These are phyloP conservation scores for Sphyrna mokarran DNA, from an alignment of 2,113 vertebrate genomes.

Conservation along the genomic window DNA sequence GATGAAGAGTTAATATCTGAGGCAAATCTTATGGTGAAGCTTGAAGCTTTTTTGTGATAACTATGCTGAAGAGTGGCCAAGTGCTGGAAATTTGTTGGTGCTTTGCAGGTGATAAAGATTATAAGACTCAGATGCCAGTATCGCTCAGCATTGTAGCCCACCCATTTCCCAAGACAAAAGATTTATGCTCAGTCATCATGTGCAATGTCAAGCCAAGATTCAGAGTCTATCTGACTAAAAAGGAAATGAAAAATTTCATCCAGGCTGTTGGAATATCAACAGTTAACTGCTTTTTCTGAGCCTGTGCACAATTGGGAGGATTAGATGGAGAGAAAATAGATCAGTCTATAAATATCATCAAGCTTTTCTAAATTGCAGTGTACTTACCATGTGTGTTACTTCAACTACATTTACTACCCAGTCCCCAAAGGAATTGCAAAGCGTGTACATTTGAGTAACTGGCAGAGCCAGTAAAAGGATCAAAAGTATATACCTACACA, in stretches of 20 bases:
- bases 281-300: background rate
- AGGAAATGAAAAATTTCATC: background rate
- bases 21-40: background rate
- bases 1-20: background rate
- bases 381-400: background rate
- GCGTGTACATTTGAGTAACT: too few species aligned
- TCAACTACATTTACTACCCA: background rate
- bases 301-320: background rate
- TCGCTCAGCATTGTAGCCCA: background rate
- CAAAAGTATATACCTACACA: background rate
- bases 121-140: background rate
- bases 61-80: background rate
- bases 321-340: background rate
- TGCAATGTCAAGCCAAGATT: background rate
- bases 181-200: background rate
- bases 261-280: background rate
- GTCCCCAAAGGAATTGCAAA: background rate
- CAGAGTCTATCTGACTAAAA: background rate
- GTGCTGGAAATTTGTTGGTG: background rate
- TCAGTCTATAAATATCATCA: background rate
- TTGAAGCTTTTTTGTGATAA: background rate
- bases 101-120: background rate
- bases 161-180: background rate
- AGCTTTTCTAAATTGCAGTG: background rate
- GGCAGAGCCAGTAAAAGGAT: background rate